Evolutionary conservation across 2,113 vertebrate species (phyloP).

Genomic region (Trochalopteron elliotii): DNA sequence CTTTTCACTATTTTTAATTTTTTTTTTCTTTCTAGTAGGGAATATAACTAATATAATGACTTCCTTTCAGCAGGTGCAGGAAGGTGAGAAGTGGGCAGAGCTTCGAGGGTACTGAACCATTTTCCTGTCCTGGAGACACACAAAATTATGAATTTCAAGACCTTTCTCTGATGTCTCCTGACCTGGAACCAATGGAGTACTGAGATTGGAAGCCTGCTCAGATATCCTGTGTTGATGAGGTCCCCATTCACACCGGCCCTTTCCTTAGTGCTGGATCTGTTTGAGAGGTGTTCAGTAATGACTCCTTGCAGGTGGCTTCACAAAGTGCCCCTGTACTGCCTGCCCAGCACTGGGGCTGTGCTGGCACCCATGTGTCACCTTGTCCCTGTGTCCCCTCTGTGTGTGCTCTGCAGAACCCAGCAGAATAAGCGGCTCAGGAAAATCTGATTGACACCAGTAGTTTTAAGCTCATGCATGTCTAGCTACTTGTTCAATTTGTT

Average conservation of each 20-base stretch:
- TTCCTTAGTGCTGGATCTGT: not conserved
- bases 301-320: not conserved
- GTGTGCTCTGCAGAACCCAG: not conserved
- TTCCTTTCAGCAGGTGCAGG: not conserved
- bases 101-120: not conserved
- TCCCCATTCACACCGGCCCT: accelerated
- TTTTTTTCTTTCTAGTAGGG: not conserved
- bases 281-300: not conserved
- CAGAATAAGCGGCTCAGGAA: not conserved
- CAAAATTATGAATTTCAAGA: not conserved
- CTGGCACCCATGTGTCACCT: not conserved
- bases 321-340: not conserved
- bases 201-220: not conserved
- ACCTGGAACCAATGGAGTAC: not conserved
- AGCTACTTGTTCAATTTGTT: constrained; percentile 66
- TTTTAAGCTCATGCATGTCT: constrained; percentile 43
- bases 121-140: not conserved
- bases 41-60: not conserved
- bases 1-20: not conserved
- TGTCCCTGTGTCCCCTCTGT: accelerated
- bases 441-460: constrained; percentile 31
- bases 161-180: not conserved
- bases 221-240: not conserved
- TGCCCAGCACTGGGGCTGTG: not conserved
- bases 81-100: not conserved